Conservation (phyloP, 2,113 vertebrate genomes). For the Ochotona curzoniae region DNA sequence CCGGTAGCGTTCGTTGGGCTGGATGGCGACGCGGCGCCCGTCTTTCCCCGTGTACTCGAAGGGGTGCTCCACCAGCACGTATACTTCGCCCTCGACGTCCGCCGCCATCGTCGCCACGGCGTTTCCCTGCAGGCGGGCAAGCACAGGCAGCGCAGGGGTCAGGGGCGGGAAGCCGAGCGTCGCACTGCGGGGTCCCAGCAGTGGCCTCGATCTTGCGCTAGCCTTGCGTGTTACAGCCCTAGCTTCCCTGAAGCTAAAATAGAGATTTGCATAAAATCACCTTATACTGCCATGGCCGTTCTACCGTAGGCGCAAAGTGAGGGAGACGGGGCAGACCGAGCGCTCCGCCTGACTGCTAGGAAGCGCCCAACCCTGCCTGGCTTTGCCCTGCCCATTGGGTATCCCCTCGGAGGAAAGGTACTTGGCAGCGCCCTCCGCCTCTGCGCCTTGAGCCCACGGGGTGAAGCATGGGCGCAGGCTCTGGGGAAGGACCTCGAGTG, state of each 20-base stretch:
- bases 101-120: constrained; percentile 65
- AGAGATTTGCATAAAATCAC: not conserved
- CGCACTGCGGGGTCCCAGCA: not conserved
- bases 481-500: not conserved
- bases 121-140: constrained; percentile 19
- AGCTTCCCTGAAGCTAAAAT: not conserved
- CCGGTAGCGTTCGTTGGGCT: constrained; percentile 91
- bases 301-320: too few species aligned
- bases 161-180: not conserved
- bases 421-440: not conserved
- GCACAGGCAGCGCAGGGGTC: not conserved
- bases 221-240: not conserved
- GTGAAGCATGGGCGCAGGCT: not conserved
- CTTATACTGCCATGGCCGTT: not conserved
- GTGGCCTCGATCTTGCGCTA: not conserved
- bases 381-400: too few species aligned
- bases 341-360: too few species aligned
- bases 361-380: too few species aligned
- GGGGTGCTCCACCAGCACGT: constrained; percentile 91
- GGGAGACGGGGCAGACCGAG: too few species aligned
- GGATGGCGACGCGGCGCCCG: constrained; percentile 90
- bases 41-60: constrained; percentile 92
- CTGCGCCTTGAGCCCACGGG: not conserved
- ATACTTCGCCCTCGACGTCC: constrained; percentile 83
- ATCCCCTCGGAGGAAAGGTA: too few species aligned